Conservation (phyloP, 2,888 invertebrate genomes). For the Eucera pruinosa region DNA sequence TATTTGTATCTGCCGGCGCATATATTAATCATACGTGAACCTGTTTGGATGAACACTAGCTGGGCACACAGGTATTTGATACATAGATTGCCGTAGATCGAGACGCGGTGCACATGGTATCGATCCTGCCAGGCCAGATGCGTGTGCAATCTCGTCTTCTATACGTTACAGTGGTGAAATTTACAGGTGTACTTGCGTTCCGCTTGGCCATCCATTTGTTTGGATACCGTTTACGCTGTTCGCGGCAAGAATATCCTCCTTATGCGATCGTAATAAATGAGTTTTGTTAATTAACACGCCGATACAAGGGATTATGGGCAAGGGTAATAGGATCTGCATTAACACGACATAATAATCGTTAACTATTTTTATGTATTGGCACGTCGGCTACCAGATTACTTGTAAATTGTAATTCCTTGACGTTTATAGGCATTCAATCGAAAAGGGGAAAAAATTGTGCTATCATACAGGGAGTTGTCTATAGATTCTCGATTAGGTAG, state of each 20-base stretch:
- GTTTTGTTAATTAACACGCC: constrained; percentile 21
- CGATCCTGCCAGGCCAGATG: too few species aligned
- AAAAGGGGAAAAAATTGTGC: too few species aligned
- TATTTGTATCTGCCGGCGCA: constrained; percentile 44
- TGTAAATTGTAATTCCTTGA: too few species aligned
- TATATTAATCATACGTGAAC: constrained; percentile 50
- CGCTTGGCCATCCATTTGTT: constrained; percentile 9
- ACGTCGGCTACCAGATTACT: too few species aligned
- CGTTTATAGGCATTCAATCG: too few species aligned
- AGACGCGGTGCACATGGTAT: neutral
- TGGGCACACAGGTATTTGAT: neutral
- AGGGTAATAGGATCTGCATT: constrained; percentile 14
- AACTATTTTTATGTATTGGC: neutral
- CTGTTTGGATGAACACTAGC: neutral
- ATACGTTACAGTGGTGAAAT: too few species aligned
- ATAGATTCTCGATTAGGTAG: too few species aligned
- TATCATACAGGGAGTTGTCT: too few species aligned
- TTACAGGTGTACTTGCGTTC: constrained; percentile 24
- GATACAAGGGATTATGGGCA: constrained; percentile 4
- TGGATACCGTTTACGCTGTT: constrained; percentile 10
- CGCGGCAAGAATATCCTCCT: constrained; percentile 14
- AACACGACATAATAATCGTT: constrained; percentile 2
- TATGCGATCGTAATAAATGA: constrained; percentile 18
- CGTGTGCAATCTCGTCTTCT: too few species aligned
- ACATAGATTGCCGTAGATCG: constrained; percentile 6